These are phyloP conservation scores for Drosophila silvestris DNA, from an alignment of 2,888 invertebrate species.

Conservation along the genomic window DNA sequence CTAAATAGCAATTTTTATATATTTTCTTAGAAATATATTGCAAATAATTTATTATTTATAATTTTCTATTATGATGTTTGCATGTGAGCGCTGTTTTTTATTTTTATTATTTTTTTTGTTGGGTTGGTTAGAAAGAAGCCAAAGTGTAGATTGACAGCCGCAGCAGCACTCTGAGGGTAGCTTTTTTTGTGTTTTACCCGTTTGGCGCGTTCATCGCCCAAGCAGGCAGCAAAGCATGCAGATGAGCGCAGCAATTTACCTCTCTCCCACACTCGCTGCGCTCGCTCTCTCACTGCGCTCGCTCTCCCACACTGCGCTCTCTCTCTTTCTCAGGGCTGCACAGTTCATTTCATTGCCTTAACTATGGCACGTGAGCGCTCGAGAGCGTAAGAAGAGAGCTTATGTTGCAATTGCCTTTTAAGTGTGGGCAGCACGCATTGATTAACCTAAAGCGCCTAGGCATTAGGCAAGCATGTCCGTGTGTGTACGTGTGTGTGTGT, in stretches of 20 bases:
- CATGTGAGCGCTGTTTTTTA: constrained; percentile 46
- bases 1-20: neutral
- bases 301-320: neutral
- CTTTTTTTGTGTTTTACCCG: constrained; percentile 79
- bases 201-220: constrained; percentile 74
- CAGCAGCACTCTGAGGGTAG: constrained; percentile 82
- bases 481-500: constrained; percentile 15
- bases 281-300: constrained; percentile 5
- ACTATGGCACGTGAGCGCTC: constrained; percentile 35
- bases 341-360: constrained; percentile 29
- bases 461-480: constrained; percentile 5
- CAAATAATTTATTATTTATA: constrained; percentile 6
- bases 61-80: constrained; percentile 25
- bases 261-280: neutral
- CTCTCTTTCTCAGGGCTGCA: constrained; percentile 5
- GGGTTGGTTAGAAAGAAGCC: constrained; percentile 85
- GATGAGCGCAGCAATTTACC: constrained; percentile 1
- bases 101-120: constrained; percentile 57
- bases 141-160: constrained; percentile 85
- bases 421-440: constrained; percentile 44
- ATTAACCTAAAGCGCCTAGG: constrained; percentile 32
- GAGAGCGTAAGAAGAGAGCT: constrained; percentile 22
- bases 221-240: constrained; percentile 22
- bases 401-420: constrained; percentile 57
- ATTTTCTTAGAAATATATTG: constrained; percentile 22